Evolutionary conservation across 2,888 invertebrate species (phyloP).

Genomic region (Tinea semifulvella): DNA sequence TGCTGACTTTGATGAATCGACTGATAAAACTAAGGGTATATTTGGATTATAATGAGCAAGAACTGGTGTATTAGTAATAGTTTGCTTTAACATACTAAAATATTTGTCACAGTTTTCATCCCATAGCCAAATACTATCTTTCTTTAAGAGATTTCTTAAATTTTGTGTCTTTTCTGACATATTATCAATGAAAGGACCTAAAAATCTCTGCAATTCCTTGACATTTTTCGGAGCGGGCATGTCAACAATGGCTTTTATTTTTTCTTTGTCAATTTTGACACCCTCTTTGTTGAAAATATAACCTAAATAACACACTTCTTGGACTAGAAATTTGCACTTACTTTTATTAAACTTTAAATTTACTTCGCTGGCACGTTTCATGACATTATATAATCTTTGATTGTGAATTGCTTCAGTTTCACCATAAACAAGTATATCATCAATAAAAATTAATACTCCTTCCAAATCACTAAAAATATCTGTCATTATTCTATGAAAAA

Average conservation of each 20-base stretch:
- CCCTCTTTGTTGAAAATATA: slow-evolving; percentile 20
- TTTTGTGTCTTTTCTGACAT: slow-evolving; percentile 16
- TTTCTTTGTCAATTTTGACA: slow-evolving; percentile 15
- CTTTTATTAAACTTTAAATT: slow-evolving; percentile 21
- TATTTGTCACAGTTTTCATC: slow-evolving; percentile 21
- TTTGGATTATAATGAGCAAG: slow-evolving; percentile 20
- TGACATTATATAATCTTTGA: not conserved
- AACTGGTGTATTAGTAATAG: slow-evolving; percentile 20
- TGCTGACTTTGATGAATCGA: slow-evolving; percentile 21
- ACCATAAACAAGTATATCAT: slow-evolving; percentile 21
- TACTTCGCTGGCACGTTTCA: slow-evolving; percentile 17
- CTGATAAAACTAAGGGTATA: slow-evolving; percentile 16
- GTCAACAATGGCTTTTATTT: slow-evolving; percentile 19
- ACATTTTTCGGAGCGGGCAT: slow-evolving; percentile 19
- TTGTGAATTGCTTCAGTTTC: slow-evolving; percentile 15
- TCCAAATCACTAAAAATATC: slow-evolving; percentile 19
- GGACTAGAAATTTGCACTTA: slow-evolving; percentile 17
- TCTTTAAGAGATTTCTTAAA: slow-evolving; percentile 20
- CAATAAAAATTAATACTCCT: slow-evolving; percentile 19
- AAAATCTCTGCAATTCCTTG: slow-evolving; percentile 21
- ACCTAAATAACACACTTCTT: slow-evolving; percentile 20
- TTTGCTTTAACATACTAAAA: slow-evolving; percentile 18
- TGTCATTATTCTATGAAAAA: slow-evolving; percentile 20
- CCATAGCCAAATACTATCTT: slow-evolving; percentile 25
- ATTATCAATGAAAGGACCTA: slow-evolving; percentile 20